These are phyloP conservation scores for Apodemia duryi DNA, from an alignment of 2,888 invertebrate species.

Conservation along the genomic window DNA sequence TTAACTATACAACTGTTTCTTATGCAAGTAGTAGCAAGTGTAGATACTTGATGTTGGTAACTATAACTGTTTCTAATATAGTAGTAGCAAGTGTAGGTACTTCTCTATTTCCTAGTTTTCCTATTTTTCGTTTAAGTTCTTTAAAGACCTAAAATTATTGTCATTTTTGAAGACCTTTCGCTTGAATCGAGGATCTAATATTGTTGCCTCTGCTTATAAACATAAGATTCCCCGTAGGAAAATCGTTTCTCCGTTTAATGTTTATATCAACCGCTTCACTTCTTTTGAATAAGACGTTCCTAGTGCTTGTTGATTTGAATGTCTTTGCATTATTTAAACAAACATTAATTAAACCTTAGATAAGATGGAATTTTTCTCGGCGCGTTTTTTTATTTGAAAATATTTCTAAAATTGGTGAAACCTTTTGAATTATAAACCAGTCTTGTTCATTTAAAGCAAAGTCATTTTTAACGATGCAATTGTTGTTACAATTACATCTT, in stretches of 20 bases:
- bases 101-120: neutral
- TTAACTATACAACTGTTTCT: neutral
- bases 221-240: slow-evolving; percentile 17
- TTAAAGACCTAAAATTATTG: neutral
- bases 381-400: neutral
- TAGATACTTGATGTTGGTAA: too few relatives aligned
- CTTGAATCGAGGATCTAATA: slow-evolving; percentile 23
- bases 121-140: neutral
- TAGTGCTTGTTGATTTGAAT: neutral
- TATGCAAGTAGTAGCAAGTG: neutral
- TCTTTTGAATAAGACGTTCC: neutral
- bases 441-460: neutral
- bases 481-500: slow-evolving; percentile 30
- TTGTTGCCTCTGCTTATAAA: slow-evolving; percentile 19
- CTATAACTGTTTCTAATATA: neutral
- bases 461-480: slow-evolving; percentile 26
- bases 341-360: slow-evolving; percentile 12
- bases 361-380: too few relatives aligned
- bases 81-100: neutral
- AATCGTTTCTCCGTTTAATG: neutral
- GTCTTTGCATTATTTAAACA: neutral
- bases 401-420: slow-evolving; percentile 1
- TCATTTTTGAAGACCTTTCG: neutral
- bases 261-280: neutral
- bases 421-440: neutral